A percentile compares a stretch with the other conserved stretches of the same genome.
These are phyloP conservation scores for Henricia sp. DNA, from an alignment of 53 echinoderm and acorn worm species.

Conservation along the genomic window DNA sequence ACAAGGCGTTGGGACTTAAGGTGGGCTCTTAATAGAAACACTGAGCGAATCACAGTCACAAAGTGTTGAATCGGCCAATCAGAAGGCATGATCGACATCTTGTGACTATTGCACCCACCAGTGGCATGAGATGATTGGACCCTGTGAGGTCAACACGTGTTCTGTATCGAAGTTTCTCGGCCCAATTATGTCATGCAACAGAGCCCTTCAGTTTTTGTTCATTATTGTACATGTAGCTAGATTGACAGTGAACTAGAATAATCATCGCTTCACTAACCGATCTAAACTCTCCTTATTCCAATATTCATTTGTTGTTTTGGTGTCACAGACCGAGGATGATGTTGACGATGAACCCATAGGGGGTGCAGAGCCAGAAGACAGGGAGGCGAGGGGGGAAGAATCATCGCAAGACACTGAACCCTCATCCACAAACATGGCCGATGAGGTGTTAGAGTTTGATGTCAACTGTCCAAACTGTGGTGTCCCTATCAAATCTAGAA, in stretches of 20 bases:
- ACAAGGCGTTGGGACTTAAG: slow-evolving; percentile 62
- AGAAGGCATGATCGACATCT: too few relatives aligned
- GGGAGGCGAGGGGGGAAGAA: background rate
- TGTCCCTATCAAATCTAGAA: slow-evolving; percentile 68
- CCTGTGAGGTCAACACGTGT: too few relatives aligned
- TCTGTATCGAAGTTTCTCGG: too few relatives aligned
- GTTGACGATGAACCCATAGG: background rate
- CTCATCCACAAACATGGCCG: slow-evolving; percentile 11
- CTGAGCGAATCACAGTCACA: too few relatives aligned
- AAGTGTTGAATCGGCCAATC: too few relatives aligned
- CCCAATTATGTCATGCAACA: background rate
- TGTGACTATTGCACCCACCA: too few relatives aligned
- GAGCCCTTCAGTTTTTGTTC: background rate
- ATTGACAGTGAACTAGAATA: too few relatives aligned
- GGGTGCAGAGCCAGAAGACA: background rate
- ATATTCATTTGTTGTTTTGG: background rate
- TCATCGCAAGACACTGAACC: background rate
- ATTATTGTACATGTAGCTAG: background rate
- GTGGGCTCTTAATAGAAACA: slow-evolving; percentile 27
- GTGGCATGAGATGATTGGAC: too few relatives aligned
- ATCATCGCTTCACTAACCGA: background rate
- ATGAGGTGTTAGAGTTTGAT: slow-evolving; percentile 78
- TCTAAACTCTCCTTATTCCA: background rate
- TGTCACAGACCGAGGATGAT: slow-evolving; percentile 7
- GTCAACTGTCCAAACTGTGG: slow-evolving; percentile 83